These are phyloP conservation scores for Rousettus leschenaultii DNA, from an alignment of 2,113 vertebrate species.

Conservation along the genomic window DNA sequence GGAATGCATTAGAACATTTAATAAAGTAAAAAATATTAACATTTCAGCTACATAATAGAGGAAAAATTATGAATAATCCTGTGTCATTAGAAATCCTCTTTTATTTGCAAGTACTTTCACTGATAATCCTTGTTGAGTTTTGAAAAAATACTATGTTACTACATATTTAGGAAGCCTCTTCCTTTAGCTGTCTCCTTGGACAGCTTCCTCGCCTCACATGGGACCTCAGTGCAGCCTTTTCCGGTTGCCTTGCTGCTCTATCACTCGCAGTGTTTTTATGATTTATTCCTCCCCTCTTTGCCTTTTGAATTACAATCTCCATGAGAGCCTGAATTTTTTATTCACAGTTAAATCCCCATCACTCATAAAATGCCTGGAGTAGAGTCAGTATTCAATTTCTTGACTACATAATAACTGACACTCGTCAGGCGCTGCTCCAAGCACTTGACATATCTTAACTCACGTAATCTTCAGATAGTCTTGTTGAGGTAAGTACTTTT, in stretches of 20 bases:
- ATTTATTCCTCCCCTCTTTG: not conserved
- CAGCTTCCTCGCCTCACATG: not conserved
- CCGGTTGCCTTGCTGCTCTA: not conserved
- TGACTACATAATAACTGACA: not conserved
- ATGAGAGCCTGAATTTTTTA: not conserved
- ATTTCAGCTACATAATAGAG: not conserved
- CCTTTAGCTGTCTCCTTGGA: not conserved
- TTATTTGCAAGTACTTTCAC: not conserved
- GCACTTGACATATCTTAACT: not conserved
- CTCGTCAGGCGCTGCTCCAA: not conserved
- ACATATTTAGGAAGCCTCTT: not conserved
- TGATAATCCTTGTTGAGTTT: not conserved
- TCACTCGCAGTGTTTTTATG: not conserved
- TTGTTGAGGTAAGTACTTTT: not conserved
- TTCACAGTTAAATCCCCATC: not conserved
- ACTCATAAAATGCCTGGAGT: not conserved
- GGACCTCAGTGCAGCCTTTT: not conserved
- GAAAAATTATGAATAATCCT: not conserved
- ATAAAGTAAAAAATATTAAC: conserved; percentile 5
- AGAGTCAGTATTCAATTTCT: not conserved
- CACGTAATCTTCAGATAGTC: not conserved
- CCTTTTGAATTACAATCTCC: not conserved
- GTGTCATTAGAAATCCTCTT: not conserved
- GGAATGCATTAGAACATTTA: not conserved
- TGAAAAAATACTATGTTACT: not conserved